Base-by-base conservation (phyloP, 2,888 invertebrate genomes). In the Helobdella robusta region DNA sequence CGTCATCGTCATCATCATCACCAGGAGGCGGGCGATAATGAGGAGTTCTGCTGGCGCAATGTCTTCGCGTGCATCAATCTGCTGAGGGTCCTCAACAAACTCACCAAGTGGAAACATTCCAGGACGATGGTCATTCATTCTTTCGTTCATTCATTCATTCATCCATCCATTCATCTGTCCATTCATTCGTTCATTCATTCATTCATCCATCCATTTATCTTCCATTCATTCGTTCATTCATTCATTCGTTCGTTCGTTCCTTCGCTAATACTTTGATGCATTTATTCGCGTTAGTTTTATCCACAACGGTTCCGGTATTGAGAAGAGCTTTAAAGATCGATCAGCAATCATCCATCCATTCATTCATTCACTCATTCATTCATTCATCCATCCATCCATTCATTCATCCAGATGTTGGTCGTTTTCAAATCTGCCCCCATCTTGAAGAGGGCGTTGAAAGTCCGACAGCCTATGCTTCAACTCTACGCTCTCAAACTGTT, bases 71-170 rank as follows among this genome's bases (percentile, higher is more conserved):
- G 95, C 77, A 93, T 98, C 67, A 99, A 98, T 83, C 82, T 99
- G 62, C 81, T 98, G 69, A 85, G 98, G 73, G 91, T 98, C 73
- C 84, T 98, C 64, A 99, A 99, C 80, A 99, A 98, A 82, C 83
- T 98, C 66, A 97, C 95, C 50, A 99, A 99, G 81, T 95, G 97
- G 92, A 98, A 98, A 78, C 95, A 97, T 80, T 95, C 97, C n/a
- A 85, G 98, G 58, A 79, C 79, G 6, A 79, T 80, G 80, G 78
- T 78, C 8, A 34, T n/a, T n/a, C n/a, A n/a, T n/a, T n/a, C n/a
- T n/a, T n/a, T n/a, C n/a, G n/a, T n/a, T n/a, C n/a, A n/a, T n/a
- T n/a, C n/a, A n/a, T n/a, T n/a, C n/a, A n/a, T n/a, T n/a, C n/a
- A n/a, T n/a, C n/a, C n/a, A n/a, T n/a, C n/a, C n/a, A n/a, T n/a